A percentile compares a stretch with the other conserved stretches of the same genome.
Conservation (phyloP, 2,888 invertebrate genomes). For the Beris chalybata region DNA sequence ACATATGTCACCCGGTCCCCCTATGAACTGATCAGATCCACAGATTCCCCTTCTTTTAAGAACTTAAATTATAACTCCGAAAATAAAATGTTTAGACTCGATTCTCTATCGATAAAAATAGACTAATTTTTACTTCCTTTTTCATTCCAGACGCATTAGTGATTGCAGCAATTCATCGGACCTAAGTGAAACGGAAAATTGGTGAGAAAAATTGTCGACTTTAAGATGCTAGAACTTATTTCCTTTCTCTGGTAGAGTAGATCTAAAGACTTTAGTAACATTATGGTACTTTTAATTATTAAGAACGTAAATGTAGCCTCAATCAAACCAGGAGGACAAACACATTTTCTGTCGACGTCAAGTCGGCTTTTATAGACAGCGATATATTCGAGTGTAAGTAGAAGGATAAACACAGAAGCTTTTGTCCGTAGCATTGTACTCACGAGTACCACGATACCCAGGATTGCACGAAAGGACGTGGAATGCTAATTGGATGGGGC, state of each 20-base stretch:
- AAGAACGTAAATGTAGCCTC: background rate
- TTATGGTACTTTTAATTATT: background rate
- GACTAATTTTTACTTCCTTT: constrained; percentile 12
- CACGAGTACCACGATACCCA: background rate
- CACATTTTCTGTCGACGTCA: background rate
- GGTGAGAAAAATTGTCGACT: constrained; percentile 26
- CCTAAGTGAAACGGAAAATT: constrained; percentile 32
- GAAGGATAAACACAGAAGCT: background rate
- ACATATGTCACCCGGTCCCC: too few species aligned
- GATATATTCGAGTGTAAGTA: constrained; percentile 10
- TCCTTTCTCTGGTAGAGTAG: too few species aligned
- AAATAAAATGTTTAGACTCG: background rate
- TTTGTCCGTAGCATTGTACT: background rate
- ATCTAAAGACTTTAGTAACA: too few species aligned
- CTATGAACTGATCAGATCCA: too few species aligned
- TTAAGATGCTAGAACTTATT: too few species aligned
- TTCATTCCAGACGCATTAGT: constrained; percentile 34
- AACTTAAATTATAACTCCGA: background rate
- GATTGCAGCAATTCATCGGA: constrained; percentile 35
- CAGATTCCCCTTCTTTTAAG: constrained; percentile 1
- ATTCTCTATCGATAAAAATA: background rate
- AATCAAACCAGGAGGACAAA: background rate
- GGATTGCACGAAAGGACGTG: too few species aligned
- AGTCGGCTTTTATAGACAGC: background rate
- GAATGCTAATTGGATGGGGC: background rate